Evolutionary conservation across 2,888 invertebrate genomes (phyloP).

Genomic region (Eupithecia insigniata): DNA sequence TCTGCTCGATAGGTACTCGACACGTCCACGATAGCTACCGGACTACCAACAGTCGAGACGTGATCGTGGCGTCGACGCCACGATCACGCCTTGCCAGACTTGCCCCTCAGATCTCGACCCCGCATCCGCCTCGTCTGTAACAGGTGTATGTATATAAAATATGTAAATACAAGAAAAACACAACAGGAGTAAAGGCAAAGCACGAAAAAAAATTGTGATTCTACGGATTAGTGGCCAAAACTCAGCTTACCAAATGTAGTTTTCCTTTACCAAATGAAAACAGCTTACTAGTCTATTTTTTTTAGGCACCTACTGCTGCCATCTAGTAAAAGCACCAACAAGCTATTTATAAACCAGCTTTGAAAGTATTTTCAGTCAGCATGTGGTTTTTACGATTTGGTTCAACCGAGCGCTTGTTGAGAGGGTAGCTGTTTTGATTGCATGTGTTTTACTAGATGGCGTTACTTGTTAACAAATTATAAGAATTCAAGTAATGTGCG

Average conservation of each 20-base stretch:
- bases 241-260: background rate
- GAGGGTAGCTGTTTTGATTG: background rate
- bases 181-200: no score
- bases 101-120: no score
- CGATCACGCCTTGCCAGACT: no score
- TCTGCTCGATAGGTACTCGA: no score
- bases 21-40: no score
- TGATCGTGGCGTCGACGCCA: no score
- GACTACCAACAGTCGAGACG: no score
- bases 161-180: no score
- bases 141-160: no score
- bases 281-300: background rate
- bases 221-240: background rate
- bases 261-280: background rate
- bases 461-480: background rate
- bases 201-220: background rate
- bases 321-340: conserved; percentile 18
- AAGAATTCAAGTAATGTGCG: background rate
- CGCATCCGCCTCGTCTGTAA: no score
- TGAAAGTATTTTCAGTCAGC: background rate
- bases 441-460: conserved; percentile 1
- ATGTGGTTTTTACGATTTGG: background rate
- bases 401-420: background rate
- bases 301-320: conserved; percentile 8
- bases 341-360: background rate